phyloP scores from a whole-genome alignment of 92 coral and sea anemone species.

The Porites lobata region DNA sequence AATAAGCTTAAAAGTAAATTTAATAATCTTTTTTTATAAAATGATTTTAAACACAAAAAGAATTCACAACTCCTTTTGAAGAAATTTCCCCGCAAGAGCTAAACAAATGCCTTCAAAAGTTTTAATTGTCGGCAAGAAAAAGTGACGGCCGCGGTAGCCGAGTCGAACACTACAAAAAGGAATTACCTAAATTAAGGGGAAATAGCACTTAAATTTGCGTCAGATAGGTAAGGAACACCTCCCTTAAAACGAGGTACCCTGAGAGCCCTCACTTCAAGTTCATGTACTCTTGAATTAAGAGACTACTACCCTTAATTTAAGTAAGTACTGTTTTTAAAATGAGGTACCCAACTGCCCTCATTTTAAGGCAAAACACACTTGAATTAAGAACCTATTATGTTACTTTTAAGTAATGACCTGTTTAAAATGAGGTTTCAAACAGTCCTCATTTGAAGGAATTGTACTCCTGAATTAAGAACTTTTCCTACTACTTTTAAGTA shows the following conservation, averaged over 20 bases:
- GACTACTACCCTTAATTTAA: background rate
- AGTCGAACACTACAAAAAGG: constrained; percentile 4
- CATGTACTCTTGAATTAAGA: background rate
- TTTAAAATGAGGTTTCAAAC: background rate
- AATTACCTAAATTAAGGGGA: constrained; percentile 11
- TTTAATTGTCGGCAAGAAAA: too few relatives aligned
- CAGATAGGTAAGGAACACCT: background rate
- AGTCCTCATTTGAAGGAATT: background rate
- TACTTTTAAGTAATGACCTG: background rate
- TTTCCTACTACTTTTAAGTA: background rate
- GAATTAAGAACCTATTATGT: background rate
- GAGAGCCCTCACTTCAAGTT: background rate
- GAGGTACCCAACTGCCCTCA: constrained; percentile 5
- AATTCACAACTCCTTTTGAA: too few relatives aligned
- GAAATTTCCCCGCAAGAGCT: too few relatives aligned
- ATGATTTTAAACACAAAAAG: too few relatives aligned
- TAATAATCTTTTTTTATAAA: too few relatives aligned
- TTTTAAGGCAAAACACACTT: background rate
- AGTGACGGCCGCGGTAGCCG: too few relatives aligned
- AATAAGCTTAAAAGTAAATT: too few relatives aligned
- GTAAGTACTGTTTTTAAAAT: background rate
- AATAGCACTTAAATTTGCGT: background rate
- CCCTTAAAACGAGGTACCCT: constrained; percentile 10
- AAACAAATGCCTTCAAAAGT: too few relatives aligned
- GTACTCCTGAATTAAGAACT: background rate